These are phyloP conservation scores for Hipparchia sbordonii DNA, from an alignment of 2,888 invertebrate genomes.

Conservation along the genomic window DNA sequence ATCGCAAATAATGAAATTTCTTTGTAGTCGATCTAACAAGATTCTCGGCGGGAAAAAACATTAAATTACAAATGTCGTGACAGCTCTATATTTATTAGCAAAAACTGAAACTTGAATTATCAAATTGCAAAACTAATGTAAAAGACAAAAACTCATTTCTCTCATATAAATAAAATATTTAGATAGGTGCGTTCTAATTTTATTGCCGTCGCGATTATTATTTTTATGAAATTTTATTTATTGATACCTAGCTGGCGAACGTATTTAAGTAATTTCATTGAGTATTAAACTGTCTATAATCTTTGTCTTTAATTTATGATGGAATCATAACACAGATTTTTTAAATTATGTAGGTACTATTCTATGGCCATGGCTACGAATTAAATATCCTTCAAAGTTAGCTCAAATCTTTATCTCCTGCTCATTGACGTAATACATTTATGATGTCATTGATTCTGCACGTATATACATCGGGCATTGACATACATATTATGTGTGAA, in stretches of 20 bases:
- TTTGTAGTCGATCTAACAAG: slow-evolving; percentile 14
- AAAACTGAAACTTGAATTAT: slow-evolving; percentile 23
- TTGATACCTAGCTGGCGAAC: not conserved
- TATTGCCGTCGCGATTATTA: slow-evolving; percentile 51
- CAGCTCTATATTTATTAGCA: slow-evolving; percentile 30
- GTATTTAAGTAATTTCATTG: not conserved
- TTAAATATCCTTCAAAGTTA: not conserved
- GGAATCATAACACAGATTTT: too few species aligned
- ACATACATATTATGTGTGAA: slow-evolving; percentile 38
- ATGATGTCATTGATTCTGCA: too few species aligned
- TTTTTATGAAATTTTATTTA: slow-evolving; percentile 45
- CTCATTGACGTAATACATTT: too few species aligned
- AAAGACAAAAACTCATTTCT: slow-evolving; percentile 30
- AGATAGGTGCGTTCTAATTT: slow-evolving; percentile 10
- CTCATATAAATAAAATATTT: not conserved
- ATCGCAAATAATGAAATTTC: not conserved
- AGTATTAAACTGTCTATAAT: not conserved
- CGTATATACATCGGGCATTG: slow-evolving; percentile 42
- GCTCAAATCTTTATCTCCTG: too few species aligned
- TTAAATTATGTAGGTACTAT: too few species aligned
- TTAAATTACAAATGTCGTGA: slow-evolving; percentile 30
- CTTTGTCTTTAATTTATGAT: too few species aligned
- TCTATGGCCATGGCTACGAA: not conserved
- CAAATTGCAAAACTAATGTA: slow-evolving; percentile 18
- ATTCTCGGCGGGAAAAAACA: slow-evolving; percentile 25